A percentile compares a stretch with the other conserved stretches of the same genome.
phyloP scores from a whole-genome alignment of 2,888 invertebrate species.

The Troides helena region DNA sequence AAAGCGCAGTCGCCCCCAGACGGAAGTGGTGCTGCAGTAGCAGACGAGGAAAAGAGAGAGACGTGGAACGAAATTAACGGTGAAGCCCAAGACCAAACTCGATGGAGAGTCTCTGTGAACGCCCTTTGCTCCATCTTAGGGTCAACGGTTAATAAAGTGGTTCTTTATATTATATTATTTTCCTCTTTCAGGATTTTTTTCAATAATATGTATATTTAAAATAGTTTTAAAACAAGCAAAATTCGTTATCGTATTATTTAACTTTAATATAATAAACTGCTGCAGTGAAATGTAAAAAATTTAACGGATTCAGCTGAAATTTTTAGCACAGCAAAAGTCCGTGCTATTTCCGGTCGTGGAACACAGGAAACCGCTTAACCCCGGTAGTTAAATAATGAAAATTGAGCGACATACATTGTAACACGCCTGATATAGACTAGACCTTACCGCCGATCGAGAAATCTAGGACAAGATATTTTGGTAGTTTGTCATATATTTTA shows the following conservation, averaged over 20 bases:
- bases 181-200: no score
- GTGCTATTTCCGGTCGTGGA: constrained; percentile 60
- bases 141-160: neutral
- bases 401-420: constrained; percentile 74
- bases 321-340: constrained; percentile 31
- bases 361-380: constrained; percentile 78
- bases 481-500: constrained; percentile 31
- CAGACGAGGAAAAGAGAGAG: no score
- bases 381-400: constrained; percentile 75
- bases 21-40: no score
- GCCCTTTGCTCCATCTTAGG: no score
- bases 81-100: no score
- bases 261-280: constrained; percentile 31
- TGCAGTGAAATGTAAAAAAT: constrained; percentile 5
- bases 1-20: no score
- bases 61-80: no score
- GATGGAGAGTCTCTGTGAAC: no score
- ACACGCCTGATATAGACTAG: constrained; percentile 62
- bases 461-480: constrained; percentile 73
- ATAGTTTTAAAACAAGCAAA: no score
- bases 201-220: no score
- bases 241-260: neutral
- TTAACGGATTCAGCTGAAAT: constrained; percentile 26
- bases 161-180: no score
- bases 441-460: constrained; percentile 46